phyloP scores from a whole-genome alignment of 2,888 invertebrate genomes.

The Ditula angustiorana region DNA sequence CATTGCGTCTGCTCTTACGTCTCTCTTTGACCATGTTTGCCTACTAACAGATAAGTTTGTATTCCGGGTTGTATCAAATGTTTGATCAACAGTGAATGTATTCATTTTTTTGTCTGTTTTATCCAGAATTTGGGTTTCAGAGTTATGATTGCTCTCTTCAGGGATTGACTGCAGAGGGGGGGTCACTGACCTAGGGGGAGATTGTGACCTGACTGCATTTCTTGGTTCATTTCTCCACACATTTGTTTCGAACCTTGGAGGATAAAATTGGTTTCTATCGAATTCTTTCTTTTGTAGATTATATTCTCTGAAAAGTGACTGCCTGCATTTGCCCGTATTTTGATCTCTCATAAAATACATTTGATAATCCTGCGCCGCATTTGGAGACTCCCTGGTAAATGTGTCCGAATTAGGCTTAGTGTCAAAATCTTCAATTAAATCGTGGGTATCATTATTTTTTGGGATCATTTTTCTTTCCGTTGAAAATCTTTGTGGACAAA shows the following conservation, averaged over 20 bases:
- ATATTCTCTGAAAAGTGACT: constrained; percentile 72
- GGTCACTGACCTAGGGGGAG: constrained; percentile 72
- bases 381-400: constrained; percentile 81
- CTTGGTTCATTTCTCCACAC: constrained; percentile 69
- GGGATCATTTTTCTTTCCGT: constrained; percentile 74
- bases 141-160: constrained; percentile 75
- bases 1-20: constrained; percentile 66
- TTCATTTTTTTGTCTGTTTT: constrained; percentile 63
- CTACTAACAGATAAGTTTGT: constrained; percentile 53
- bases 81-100: constrained; percentile 77
- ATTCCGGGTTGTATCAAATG: constrained; percentile 68
- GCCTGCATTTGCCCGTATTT: constrained; percentile 52
- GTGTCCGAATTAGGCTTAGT: constrained; percentile 78
- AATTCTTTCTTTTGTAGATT: constrained; percentile 60
- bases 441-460: constrained; percentile 70
- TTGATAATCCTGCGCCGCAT: constrained; percentile 59
- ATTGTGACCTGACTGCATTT: constrained; percentile 52
- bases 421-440: constrained; percentile 64
- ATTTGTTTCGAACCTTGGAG: constrained; percentile 59
- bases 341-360: constrained; percentile 28
- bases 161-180: constrained; percentile 79
- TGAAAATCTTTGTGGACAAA: constrained; percentile 75
- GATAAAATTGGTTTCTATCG: constrained; percentile 55
- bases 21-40: constrained; percentile 75
- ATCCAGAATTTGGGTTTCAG: constrained; percentile 65